Evolutionary conservation across 2,113 vertebrate species (phyloP).

Genomic region (Muntiacus reevesi): DNA sequence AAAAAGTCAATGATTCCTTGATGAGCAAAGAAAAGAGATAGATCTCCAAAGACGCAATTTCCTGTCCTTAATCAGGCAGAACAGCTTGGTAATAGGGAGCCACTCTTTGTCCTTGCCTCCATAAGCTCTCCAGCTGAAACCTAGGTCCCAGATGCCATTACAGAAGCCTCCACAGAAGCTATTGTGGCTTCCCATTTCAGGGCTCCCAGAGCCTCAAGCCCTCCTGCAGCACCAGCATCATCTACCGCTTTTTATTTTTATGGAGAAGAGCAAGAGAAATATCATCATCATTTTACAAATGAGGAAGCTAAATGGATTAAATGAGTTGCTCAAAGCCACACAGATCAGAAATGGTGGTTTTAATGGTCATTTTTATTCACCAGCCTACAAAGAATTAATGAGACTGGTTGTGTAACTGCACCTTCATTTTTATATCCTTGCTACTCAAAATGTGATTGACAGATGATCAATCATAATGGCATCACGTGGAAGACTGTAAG

Average conservation of each 20-base stretch:
- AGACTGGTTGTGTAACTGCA: neutral
- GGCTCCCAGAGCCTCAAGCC: neutral
- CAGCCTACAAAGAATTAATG: neutral
- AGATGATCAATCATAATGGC: neutral
- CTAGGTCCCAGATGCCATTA: neutral
- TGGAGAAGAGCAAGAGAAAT: neutral
- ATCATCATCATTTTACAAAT: conserved; percentile 26
- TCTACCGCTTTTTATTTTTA: neutral
- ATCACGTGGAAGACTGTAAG: neutral
- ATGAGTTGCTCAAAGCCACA: conserved; percentile 1
- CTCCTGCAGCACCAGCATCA: neutral
- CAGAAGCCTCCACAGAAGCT: neutral
- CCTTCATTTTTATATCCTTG: neutral
- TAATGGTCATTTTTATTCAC: neutral
- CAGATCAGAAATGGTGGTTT: neutral
- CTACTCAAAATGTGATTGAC: neutral
- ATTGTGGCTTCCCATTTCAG: neutral
- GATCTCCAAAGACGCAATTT: neutral
- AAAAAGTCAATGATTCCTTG: neutral
- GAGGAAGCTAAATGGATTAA: conserved; percentile 6
- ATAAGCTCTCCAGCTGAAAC: neutral
- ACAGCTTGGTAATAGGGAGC: neutral
- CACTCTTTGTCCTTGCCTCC: neutral
- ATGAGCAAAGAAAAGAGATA: neutral
- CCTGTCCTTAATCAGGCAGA: neutral